Conservation (phyloP, 1,140 invertebrate species). For the Epicauta chinensis region DNA sequence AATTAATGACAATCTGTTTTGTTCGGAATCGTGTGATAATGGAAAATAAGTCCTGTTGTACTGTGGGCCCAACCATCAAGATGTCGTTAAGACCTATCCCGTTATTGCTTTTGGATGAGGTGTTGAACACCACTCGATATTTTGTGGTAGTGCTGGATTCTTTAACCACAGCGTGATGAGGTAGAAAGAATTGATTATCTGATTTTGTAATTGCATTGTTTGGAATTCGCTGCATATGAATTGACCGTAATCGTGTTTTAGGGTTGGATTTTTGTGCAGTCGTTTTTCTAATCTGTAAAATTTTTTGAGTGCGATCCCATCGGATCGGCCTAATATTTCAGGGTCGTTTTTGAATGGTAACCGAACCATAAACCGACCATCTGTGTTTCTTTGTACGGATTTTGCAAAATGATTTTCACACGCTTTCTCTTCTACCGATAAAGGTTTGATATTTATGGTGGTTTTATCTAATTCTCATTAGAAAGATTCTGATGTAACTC, state of each 20-base stretch:
- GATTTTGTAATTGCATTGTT: too few relatives aligned
- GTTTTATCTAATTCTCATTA: slow-evolving; percentile 1
- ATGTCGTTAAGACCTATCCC: slow-evolving; percentile 27
- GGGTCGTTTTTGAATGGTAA: slow-evolving; percentile 2
- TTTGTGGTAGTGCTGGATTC: slow-evolving; percentile 23
- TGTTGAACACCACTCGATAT: slow-evolving; percentile 26
- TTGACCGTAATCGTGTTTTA: background rate
- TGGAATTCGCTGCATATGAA: background rate
- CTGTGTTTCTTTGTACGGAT: background rate
- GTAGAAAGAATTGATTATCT: slow-evolving; percentile 29
- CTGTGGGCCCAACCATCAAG: slow-evolving; percentile 23
- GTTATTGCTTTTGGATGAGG: slow-evolving; percentile 16
- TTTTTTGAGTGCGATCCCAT: background rate
- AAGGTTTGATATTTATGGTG: background rate
- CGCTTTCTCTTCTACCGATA: background rate
- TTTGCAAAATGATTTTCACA: slow-evolving; percentile 2
- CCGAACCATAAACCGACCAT: slow-evolving; percentile 5
- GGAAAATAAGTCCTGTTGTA: slow-evolving; percentile 38
- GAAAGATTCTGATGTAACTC: background rate
- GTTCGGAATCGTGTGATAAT: slow-evolving; percentile 38
- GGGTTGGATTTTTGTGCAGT: background rate
- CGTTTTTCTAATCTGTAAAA: background rate
- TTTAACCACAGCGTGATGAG: slow-evolving; percentile 36
- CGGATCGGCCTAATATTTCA: background rate
- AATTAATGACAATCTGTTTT: slow-evolving; percentile 26